Evolutionary conservation across 2,797 vertebrate species (phyloP).

Genomic region (Myripristis jacobus): DNA sequence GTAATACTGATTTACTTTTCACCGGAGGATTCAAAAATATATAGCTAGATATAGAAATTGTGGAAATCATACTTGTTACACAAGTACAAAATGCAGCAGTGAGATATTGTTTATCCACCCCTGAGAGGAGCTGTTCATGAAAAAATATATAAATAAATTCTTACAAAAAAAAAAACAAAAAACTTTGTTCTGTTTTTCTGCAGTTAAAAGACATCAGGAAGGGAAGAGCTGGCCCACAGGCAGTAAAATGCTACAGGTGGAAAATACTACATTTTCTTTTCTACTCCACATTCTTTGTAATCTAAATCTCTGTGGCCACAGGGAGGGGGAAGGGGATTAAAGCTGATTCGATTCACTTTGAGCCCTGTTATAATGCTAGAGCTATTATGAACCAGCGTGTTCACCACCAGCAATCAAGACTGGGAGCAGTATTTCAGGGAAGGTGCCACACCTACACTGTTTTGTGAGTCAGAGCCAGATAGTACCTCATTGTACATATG

Average conservation of each 20-base stretch:
- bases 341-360: conserved; percentile 37
- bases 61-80: no score
- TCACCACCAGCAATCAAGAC: conserved; percentile 19
- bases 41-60: no score
- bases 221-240: conserved; percentile 36
- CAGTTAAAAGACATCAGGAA: conserved; percentile 24
- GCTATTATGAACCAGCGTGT: conserved; percentile 31
- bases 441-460: conserved; percentile 13
- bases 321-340: conserved; percentile 27
- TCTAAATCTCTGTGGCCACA: conserved; percentile 47
- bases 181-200: conserved; percentile 17
- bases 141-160: no score
- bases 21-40: no score
- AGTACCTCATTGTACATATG: neutral
- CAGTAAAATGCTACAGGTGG: conserved; percentile 56
- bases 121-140: neutral
- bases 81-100: no score
- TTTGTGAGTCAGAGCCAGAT: conserved; percentile 13
- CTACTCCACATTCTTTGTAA: conserved; percentile 41
- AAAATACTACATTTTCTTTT: conserved; percentile 46
- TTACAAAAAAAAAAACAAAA: conserved; percentile 10
- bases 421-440: conserved; percentile 8
- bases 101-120: no score
- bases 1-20: no score
- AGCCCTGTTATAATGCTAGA: conserved; percentile 21